Base-by-base conservation (phyloP, 2,797 vertebrate species). In the Morus bassanus region DNA sequence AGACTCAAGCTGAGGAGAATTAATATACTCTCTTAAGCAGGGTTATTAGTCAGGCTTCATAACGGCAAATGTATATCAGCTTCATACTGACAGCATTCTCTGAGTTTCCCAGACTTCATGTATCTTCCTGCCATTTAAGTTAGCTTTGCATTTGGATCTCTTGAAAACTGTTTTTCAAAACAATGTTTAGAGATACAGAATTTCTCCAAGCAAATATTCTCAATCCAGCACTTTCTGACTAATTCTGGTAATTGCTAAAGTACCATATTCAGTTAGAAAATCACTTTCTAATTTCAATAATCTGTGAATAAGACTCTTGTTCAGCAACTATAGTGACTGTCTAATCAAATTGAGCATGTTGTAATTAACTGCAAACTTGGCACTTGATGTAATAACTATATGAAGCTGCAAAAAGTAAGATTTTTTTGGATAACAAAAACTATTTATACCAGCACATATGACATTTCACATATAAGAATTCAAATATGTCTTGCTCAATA, bases 321-420 rank as follows among this genome's bases (percentile, higher is more conserved):
- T 90, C 63, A 72, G 61, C 63, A 76, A n/a, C 46, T 72, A 69
- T 63, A 51, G 69, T 45, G 88, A 95, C 69, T 81, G 22, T 50
- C 61, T 88, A 96, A 94, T 91, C 80, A 95, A 93, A 90, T 6
- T 63, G 14, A 94, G 39, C n/a, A 54, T 45, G 56, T 61, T 91
- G 30, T 50, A 94, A 93, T 85, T 91, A 91, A 78, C 69, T 74
- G 39, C 53, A 91, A 91, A 72, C 27, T 78, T 89, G 68, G 33
- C 33, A 88, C 13, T 53, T 79, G 37, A 77, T 53, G 64, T 27
- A 92, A 74, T 51, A 78, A 61, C 46, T 65, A 56, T 53, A 77
- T 31, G 33, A 92, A 93, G 22, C 25, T 87, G 41, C 46, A 83
- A 89, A 90, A 92, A 61, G 9, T 19, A 39, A 51, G 14, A 51